Percentiles rank a stretch among this genome's conserved stretches.
phyloP scores from a whole-genome alignment of 2,797 vertebrate genomes.

The Telmatherina bonti region DNA sequence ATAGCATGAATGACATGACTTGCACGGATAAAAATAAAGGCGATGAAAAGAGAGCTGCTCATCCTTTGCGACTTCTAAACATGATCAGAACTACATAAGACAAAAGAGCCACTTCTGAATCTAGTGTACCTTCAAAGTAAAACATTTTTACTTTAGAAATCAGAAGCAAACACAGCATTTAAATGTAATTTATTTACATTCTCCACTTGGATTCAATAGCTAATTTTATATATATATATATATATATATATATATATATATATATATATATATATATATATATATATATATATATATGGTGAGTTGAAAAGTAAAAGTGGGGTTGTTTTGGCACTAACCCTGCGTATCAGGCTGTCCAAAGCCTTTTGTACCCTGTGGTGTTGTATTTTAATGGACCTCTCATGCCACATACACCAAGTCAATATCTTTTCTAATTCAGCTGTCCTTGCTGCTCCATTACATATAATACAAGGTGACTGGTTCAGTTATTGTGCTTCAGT shows the following conservation, averaged over 20 bases:
- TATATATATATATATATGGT: too few relatives aligned
- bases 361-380: constrained; percentile 70
- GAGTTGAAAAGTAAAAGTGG: constrained; percentile 23
- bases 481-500: constrained; percentile 21
- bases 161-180: background rate
- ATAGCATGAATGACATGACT: constrained; percentile 56
- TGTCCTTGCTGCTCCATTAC: constrained; percentile 63
- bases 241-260: too few relatives aligned
- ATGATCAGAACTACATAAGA: constrained; percentile 6
- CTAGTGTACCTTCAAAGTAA: background rate
- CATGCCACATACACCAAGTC: constrained; percentile 55
- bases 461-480: constrained; percentile 61
- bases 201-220: background rate
- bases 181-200: constrained; percentile 6
- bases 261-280: too few relatives aligned
- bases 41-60: constrained; percentile 16
- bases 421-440: constrained; percentile 72
- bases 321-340: constrained; percentile 50
- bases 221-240: too few relatives aligned
- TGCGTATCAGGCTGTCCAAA: constrained; percentile 41
- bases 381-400: constrained; percentile 72
- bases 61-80: constrained; percentile 4
- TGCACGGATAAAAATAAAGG: constrained; percentile 59
- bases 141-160: background rate
- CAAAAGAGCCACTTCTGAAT: background rate